Evolutionary conservation across 2,797 vertebrate species (phyloP).

Genomic region (Benthosema pterotum): DNA sequence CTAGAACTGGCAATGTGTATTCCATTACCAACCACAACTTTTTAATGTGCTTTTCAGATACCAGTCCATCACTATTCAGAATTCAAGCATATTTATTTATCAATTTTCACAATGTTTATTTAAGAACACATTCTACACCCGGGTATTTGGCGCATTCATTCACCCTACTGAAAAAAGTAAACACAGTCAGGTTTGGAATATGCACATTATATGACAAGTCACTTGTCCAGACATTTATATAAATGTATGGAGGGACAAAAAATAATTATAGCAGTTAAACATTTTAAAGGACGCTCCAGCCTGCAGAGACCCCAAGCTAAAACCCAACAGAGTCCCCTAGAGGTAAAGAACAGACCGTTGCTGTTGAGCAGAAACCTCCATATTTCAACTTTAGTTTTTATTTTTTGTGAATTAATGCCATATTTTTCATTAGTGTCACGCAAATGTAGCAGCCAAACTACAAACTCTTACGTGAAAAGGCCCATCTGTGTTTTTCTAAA

Average conservation of each 20-base stretch:
- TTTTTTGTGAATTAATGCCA: too few species aligned
- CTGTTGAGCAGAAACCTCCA: too few species aligned
- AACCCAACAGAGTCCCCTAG: slow-evolving; percentile 45
- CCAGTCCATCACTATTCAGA: slow-evolving; percentile 5
- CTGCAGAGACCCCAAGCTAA: slow-evolving; percentile 75
- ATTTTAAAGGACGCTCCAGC: slow-evolving; percentile 74
- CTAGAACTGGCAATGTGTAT: too few species aligned
- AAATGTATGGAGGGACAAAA: slow-evolving; percentile 25
- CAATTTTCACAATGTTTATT: slow-evolving; percentile 56
- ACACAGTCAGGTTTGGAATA: slow-evolving; percentile 50
- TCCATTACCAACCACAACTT: too few species aligned
- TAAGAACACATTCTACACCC: slow-evolving; percentile 59
- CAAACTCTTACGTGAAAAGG: too few species aligned
- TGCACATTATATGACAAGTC: slow-evolving; percentile 56
- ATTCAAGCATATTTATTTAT: slow-evolving; percentile 41
- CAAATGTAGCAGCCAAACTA: too few species aligned
- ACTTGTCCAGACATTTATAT: slow-evolving; percentile 49
- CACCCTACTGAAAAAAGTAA: slow-evolving; percentile 53
- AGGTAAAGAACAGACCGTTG: slow-evolving; percentile 16
- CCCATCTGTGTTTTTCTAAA: too few species aligned
- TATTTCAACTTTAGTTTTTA: too few species aligned
- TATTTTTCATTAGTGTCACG: too few species aligned
- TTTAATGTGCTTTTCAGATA: too few species aligned
- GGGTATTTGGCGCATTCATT: slow-evolving; percentile 54
- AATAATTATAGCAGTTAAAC: slow-evolving; percentile 57